Percentiles rank a stretch among this genome's conserved stretches.
These are phyloP conservation scores for Montipora cactus DNA, from an alignment of 64 coral and sea anemone species.

Conservation along the genomic window DNA sequence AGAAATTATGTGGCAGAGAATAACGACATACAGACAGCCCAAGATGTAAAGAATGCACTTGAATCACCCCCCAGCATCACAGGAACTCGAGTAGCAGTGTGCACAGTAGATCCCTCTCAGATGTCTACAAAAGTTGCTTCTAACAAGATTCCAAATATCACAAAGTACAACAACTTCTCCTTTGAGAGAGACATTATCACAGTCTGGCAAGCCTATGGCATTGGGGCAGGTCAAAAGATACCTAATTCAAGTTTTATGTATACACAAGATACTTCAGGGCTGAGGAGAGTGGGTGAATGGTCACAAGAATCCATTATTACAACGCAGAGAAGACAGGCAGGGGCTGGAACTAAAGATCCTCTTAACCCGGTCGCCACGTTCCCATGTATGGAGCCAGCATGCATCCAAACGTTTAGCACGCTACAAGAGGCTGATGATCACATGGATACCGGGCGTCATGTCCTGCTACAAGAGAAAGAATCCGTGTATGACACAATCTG, in stretches of 20 bases:
- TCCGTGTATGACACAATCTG: no score
- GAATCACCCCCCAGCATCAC: no score
- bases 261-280: slow-evolving; percentile 49
- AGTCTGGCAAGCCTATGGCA: slow-evolving; percentile 41
- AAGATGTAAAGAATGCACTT: no score
- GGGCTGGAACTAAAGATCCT: background rate
- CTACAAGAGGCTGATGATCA: background rate
- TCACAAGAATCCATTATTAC: slow-evolving; percentile 16
- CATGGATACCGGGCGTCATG: background rate
- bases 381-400: background rate
- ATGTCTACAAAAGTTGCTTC: no score
- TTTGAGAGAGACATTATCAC: background rate
- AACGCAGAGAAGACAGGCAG: slow-evolving; percentile 34
- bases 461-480: no score
- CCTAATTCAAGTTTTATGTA: background rate
- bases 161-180: slow-evolving; percentile 15
- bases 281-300: slow-evolving; percentile 43
- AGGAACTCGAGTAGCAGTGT: no score
- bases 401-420: background rate
- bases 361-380: background rate
- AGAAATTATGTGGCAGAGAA: no score
- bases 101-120: no score
- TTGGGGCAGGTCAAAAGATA: slow-evolving; percentile 43
- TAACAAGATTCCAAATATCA: slow-evolving; percentile 33
- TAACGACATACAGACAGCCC: no score